phyloP scores from a whole-genome alignment of 2,113 vertebrate genomes.

The Hippocampus guttulatus region DNA sequence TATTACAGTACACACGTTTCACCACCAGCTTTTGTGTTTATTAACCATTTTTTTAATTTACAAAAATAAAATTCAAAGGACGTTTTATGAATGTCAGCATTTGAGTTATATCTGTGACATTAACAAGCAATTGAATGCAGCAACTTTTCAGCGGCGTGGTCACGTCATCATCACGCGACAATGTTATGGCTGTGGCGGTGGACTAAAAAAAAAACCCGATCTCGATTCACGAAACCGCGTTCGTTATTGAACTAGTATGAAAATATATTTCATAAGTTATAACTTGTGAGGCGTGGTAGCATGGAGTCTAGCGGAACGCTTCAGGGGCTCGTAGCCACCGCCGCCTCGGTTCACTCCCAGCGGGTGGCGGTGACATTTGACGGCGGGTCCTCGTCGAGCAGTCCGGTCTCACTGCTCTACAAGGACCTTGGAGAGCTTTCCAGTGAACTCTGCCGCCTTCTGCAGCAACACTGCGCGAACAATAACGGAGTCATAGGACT shows the following conservation, averaged over 20 bases:
- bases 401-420: slow-evolving; percentile 64
- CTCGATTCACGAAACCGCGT: not conserved
- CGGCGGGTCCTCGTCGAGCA: slow-evolving; percentile 29
- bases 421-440: slow-evolving; percentile 54
- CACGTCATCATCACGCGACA: slow-evolving; percentile 46
- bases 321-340: slow-evolving; percentile 72
- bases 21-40: not conserved
- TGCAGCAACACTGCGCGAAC: slow-evolving; percentile 56
- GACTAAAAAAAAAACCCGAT: not conserved
- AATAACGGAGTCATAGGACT: slow-evolving; percentile 74
- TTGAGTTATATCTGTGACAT: not conserved
- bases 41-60: not conserved
- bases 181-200: not conserved
- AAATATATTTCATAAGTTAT: not conserved
- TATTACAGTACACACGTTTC: not conserved
- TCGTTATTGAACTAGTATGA: not conserved
- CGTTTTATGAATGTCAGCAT: not conserved
- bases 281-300: not conserved
- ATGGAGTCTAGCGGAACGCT: slow-evolving; percentile 62
- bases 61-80: too few relatives aligned
- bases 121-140: not conserved
- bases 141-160: too few relatives aligned
- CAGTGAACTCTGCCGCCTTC: slow-evolving; percentile 64
- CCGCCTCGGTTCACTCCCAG: slow-evolving; percentile 58
- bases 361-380: slow-evolving; percentile 79